A percentile compares a stretch with the other conserved stretches of the same genome.
phyloP scores from a whole-genome alignment of 1,140 invertebrate species.

The Aphaenogaster floridana region DNA sequence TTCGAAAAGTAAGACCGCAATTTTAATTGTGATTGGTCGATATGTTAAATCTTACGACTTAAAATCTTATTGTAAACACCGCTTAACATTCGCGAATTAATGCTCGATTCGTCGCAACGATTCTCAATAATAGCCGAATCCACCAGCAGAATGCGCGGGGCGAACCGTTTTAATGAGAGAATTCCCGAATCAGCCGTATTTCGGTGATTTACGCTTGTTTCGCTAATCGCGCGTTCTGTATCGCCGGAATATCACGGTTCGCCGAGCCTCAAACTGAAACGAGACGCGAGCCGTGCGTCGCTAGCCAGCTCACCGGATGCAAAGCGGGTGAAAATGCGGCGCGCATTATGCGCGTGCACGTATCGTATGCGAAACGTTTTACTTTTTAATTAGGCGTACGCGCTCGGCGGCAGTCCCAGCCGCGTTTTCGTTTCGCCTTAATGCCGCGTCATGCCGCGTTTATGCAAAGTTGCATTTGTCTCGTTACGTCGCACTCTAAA shows the following conservation, averaged over 20 bases:
- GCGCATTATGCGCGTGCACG: constrained; percentile 40
- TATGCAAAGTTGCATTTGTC: constrained; percentile 40
- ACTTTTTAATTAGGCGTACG: constrained; percentile 54
- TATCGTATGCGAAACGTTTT: constrained; percentile 9
- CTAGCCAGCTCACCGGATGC: not conserved
- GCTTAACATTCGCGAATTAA: not conserved
- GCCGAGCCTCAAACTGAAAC: not conserved
- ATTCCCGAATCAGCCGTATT: not conserved
- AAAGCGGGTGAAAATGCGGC: constrained; percentile 11
- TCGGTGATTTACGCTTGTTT: constrained; percentile 34
- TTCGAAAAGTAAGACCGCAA: too few relatives aligned
- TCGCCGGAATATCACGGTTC: constrained; percentile 18
- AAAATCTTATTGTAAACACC: too few relatives aligned
- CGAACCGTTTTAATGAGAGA: not conserved
- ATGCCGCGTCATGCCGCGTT: not conserved
- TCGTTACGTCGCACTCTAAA: not conserved
- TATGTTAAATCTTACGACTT: too few relatives aligned
- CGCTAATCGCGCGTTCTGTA: constrained; percentile 38
- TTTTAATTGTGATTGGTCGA: too few relatives aligned
- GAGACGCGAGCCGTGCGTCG: not conserved
- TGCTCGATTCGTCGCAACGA: not conserved
- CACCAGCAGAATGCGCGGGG: not conserved
- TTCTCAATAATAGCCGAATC: not conserved
- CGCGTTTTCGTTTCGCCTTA: not conserved
- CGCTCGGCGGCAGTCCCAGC: not conserved